Evolutionary conservation across 2,113 vertebrate species (phyloP).

Genomic region (Plotosus lineatus): DNA sequence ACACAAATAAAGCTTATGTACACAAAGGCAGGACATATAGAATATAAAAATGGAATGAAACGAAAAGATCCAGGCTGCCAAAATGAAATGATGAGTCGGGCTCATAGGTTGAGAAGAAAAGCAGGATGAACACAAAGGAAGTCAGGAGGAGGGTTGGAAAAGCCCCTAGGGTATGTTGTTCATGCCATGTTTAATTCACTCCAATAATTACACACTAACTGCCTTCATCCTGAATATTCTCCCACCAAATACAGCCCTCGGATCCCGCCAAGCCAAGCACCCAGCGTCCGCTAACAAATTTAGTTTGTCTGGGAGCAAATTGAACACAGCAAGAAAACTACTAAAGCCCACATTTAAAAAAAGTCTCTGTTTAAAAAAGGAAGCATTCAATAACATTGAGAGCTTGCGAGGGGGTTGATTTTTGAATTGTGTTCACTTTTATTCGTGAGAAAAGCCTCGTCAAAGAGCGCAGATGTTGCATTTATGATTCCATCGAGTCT

Average conservation of each 20-base stretch:
- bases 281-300: constrained; percentile 57
- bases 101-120: constrained; percentile 27
- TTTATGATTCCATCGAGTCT: constrained; percentile 35
- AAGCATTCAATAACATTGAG: constrained; percentile 56
- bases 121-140: constrained; percentile 21
- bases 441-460: constrained; percentile 61
- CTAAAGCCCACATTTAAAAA: constrained; percentile 46
- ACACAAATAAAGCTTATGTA: constrained; percentile 36
- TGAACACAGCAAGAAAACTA: constrained; percentile 48
- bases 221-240: constrained; percentile 53
- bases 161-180: constrained; percentile 63
- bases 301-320: constrained; percentile 64
- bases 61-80: constrained; percentile 40
- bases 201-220: constrained; percentile 73
- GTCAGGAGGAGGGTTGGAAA: constrained; percentile 28
- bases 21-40: neutral
- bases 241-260: constrained; percentile 64
- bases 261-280: constrained; percentile 40
- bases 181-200: constrained; percentile 73
- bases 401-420: constrained; percentile 54
- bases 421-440: constrained; percentile 49
- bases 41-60: neutral
- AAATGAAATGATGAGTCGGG: constrained; percentile 26
- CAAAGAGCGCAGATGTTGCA: constrained; percentile 67
- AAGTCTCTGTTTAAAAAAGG: constrained; percentile 46